Base-by-base conservation (phyloP, 2,888 invertebrate species). In the Clepsis dumicolana region DNA sequence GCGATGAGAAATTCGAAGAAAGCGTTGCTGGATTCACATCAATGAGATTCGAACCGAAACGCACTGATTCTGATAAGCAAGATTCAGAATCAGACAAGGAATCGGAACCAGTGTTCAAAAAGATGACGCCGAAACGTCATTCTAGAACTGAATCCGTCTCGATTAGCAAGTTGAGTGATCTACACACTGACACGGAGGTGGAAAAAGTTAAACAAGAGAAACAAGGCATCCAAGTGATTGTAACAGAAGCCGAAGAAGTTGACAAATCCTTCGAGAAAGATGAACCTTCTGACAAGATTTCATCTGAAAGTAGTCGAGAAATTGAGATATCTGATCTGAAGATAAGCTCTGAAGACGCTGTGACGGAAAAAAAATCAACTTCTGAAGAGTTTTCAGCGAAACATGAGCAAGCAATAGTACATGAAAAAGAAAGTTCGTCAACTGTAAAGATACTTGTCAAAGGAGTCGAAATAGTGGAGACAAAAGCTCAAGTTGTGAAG, bases 331-430 rank as follows among this genome's bases (percentile, higher is more conserved):
- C 94, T 7, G 94, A 94, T 35, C 80, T 88, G 44, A 94, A 83
- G 71, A 94, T 94, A 21, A 93, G 93, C 72, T 94, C 94, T 12
- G 94, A 94, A 84, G 94, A 94, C 73, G 94, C 90, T 16, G 94
- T 94, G 0, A 94, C 94, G 7, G 94, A 93, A 70, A 94, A 94
- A 73, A 94, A 94, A 70, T 90, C 93, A 5, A 94, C 94, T 7
- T 93, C 93, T 1, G 94, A 94, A 78, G 93, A 93, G 74, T 90
- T 90, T 56, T 80, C 76, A 0, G 71, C 77, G 0, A 88, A 83
- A 77, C 86, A 86, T 54, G 83, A 84, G n/a, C 71, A 72, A 38
- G 53, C 80, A 10, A 66, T 80, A 5, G 76, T 76, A 27, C 71
- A 75, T 0, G 79, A 77, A 52, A 80, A 79, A 60, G 80, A 76